phyloP scores from a whole-genome alignment of 1,140 invertebrate genomes.

The Streblospio benedicti region DNA sequence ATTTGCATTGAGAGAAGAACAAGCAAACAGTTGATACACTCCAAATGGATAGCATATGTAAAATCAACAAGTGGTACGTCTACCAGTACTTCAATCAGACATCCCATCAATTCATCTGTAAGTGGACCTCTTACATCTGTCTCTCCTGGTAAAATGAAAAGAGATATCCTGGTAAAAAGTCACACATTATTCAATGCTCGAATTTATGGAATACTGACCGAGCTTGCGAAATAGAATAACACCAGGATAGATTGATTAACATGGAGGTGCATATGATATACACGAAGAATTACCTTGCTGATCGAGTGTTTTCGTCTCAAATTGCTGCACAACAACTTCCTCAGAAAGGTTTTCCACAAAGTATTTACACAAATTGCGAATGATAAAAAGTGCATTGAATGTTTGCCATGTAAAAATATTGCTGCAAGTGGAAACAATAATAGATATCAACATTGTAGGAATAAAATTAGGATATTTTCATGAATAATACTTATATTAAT shows the following conservation, averaged over 20 bases:
- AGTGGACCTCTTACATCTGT: not conserved
- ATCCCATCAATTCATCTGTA: conserved; percentile 52
- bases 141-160: too few species aligned
- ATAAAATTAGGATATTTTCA: too few species aligned
- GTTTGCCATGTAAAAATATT: conserved; percentile 89
- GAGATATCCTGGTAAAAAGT: too few species aligned
- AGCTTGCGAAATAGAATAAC: too few species aligned
- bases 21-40: conserved; percentile 76
- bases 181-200: too few species aligned
- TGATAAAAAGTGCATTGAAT: conserved; percentile 84
- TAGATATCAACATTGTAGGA: conserved; percentile 4
- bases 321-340: conserved; percentile 49
- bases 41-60: conserved; percentile 69
- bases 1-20: conserved; percentile 80
- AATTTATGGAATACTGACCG: too few species aligned
- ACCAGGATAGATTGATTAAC: too few species aligned
- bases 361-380: conserved; percentile 80
- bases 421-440: conserved; percentile 53
- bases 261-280: too few species aligned
- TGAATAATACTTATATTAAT: too few species aligned
- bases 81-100: conserved; percentile 65
- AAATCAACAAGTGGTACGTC: conserved; percentile 70
- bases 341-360: conserved; percentile 60
- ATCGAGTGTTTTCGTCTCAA: conserved; percentile 35
- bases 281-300: too few species aligned